Conservation (phyloP, 2,113 vertebrate species). For the Emydocephalus ijimae region DNA sequence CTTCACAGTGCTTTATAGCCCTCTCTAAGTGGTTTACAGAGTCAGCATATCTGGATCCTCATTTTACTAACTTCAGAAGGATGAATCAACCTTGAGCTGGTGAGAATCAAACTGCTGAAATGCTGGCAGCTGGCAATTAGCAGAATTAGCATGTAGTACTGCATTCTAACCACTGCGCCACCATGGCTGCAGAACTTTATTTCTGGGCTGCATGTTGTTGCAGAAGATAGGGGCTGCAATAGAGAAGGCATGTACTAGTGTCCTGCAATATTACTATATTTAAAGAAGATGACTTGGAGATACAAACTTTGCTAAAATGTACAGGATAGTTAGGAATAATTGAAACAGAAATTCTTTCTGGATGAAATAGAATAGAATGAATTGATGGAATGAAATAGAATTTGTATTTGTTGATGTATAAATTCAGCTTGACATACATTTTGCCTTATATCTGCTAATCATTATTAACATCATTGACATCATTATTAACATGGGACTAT, state of each 20-base stretch:
- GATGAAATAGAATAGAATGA: conserved; percentile 21
- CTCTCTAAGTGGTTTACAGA: too few species aligned
- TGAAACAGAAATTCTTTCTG: conserved; percentile 2
- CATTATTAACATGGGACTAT: background rate
- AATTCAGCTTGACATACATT: conserved; percentile 9
- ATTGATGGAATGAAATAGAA: conserved; percentile 20
- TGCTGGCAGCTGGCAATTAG: too few species aligned
- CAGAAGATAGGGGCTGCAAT: background rate
- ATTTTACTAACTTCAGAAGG: too few species aligned
- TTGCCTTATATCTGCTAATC: background rate
- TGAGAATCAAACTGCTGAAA: too few species aligned
- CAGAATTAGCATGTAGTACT: too few species aligned
- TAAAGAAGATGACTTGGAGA: background rate
- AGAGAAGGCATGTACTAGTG: background rate
- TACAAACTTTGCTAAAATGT: background rate
- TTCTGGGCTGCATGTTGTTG: background rate
- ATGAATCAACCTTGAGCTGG: too few species aligned
- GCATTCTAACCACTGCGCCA: too few species aligned
- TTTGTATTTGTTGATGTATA: background rate
- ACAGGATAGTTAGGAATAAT: background rate
- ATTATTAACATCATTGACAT: background rate
- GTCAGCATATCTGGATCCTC: too few species aligned
- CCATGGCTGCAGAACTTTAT: background rate
- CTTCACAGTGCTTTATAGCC: too few species aligned
- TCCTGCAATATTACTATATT: background rate